Evolutionary conservation across 30 jellyfish, hydroid and myxozoan genomes (phyloP), one percentile per base, ranked within the genome.

Genomic region (Pseudorhiza aurosa): DNA sequence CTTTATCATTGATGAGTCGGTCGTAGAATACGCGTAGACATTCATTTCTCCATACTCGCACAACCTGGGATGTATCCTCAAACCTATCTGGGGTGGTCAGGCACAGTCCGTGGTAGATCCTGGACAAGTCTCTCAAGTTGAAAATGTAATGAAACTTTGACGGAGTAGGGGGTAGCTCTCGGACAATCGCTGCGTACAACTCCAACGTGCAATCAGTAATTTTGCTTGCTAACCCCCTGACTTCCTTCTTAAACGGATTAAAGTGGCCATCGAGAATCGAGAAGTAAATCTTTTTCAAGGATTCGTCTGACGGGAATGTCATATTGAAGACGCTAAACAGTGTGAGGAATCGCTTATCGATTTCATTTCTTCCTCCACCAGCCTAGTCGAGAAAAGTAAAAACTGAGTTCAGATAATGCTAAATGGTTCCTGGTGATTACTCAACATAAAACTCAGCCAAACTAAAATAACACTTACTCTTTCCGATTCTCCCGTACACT

Each of bases 281-380:
- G 27, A 70, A 44, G 77, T 94, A 94, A 33, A 94, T 94, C 58
- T 87, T 94, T 50, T 77, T 85, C 64, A 94, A 71, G 10, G 99
- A 87, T 62, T 72, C 96, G 36, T 76, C 91, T 8, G 99, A 81
- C 21, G 99, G 99, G 68, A 94, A 94, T 27, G 97, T 83, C 82
- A 94, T 76, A 90, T 94, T 82, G 81, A 94, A 94, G 19, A 86
- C 97, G 68, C 95, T 88, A 76, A 94, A 94, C 60, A 94, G 40
- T 1, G 99, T 81, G n/a, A 94, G 49, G 68, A 94, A 94, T 17
- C 99, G 93, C 1, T 96, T 93, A 39, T 94, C 99, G 47, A 94
- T 97, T 81, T 87, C 96, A 55, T 94, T 94, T 47, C 99, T 58
- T 33, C 99, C 99, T 3, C 99, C 99, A 30, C 99, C 99, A 75